Percentiles rank a stretch among this genome's conserved stretches.
Conservation (phyloP, 1,140 invertebrate species). For the Belonocnema kinseyi region DNA sequence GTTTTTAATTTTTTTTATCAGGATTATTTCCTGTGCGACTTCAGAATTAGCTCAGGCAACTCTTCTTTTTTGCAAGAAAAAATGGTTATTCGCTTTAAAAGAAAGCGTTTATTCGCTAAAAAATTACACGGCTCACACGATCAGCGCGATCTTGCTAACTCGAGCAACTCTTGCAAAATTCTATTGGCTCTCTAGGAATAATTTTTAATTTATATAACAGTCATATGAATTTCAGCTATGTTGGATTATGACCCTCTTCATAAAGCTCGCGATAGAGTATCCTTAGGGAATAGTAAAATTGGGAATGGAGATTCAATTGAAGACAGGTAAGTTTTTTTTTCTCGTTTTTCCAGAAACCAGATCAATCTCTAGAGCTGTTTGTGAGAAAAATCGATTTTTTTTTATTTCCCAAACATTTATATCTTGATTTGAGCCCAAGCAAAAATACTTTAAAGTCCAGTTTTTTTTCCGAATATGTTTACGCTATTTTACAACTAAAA, state of each 20-base stretch:
- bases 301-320: slow-evolving; percentile 68
- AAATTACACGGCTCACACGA: slow-evolving; percentile 24
- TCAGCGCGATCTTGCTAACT: slow-evolving; percentile 19
- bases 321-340: slow-evolving; percentile 64
- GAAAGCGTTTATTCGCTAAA: background rate
- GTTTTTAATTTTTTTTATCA: slow-evolving; percentile 34
- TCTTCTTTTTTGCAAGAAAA: background rate
- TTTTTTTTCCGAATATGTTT: no score
- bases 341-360: background rate
- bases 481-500: no score
- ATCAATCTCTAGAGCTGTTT: no score
- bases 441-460: no score
- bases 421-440: no score
- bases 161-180: slow-evolving; percentile 27
- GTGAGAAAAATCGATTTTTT: no score
- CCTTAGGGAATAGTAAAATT: slow-evolving; percentile 65
- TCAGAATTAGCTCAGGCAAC: slow-evolving; percentile 51
- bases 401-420: no score
- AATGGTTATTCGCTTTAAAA: background rate
- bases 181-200: background rate
- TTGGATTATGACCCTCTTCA: slow-evolving; percentile 69
- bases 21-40: slow-evolving; percentile 41
- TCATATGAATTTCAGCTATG: slow-evolving; percentile 69
- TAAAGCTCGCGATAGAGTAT: slow-evolving; percentile 70
- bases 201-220: slow-evolving; percentile 36